phyloP scores from a whole-genome alignment of 1,140 invertebrate species.

The Lepidostoma basale region DNA sequence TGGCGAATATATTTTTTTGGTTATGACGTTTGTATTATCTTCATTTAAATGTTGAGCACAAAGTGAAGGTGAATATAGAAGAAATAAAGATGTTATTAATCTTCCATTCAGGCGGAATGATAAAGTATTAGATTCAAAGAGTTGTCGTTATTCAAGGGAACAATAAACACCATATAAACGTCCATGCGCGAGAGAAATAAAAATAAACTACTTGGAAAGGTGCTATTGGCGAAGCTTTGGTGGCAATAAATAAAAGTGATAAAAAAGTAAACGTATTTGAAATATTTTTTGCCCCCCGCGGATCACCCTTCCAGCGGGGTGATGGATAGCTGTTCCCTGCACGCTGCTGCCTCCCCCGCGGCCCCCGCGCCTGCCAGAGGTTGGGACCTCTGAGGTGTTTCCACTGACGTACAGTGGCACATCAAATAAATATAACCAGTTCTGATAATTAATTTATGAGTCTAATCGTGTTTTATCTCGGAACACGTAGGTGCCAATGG shows the following conservation, averaged over 20 bases:
- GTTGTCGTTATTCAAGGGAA: conserved; percentile 27
- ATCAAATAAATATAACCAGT: not conserved
- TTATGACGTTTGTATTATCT: no score
- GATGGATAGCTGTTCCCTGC: conserved; percentile 28
- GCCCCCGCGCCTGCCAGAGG: no score
- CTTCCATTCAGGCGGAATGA: conserved; percentile 9
- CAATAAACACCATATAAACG: conserved; percentile 31
- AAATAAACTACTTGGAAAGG: conserved; percentile 12
- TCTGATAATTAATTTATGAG: no score
- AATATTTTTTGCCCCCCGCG: conserved; percentile 28
- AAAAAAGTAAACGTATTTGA: conserved; percentile 35
- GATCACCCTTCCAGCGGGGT: conserved; percentile 37
- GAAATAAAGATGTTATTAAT: conserved; percentile 18
- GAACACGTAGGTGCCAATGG: no score
- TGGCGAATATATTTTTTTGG: no score
- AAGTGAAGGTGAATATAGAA: no score
- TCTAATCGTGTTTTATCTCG: no score
- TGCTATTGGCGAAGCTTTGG: conserved; percentile 21
- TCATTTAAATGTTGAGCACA: no score
- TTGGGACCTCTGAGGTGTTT: no score
- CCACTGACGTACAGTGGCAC: not conserved
- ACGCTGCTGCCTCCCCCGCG: not conserved
- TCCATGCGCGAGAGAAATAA: conserved; percentile 24
- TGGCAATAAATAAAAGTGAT: conserved; percentile 40
- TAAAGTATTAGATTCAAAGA: conserved; percentile 26